Conservation (phyloP, 2,888 invertebrate species). For the Ommatoiulus sabulosus region DNA sequence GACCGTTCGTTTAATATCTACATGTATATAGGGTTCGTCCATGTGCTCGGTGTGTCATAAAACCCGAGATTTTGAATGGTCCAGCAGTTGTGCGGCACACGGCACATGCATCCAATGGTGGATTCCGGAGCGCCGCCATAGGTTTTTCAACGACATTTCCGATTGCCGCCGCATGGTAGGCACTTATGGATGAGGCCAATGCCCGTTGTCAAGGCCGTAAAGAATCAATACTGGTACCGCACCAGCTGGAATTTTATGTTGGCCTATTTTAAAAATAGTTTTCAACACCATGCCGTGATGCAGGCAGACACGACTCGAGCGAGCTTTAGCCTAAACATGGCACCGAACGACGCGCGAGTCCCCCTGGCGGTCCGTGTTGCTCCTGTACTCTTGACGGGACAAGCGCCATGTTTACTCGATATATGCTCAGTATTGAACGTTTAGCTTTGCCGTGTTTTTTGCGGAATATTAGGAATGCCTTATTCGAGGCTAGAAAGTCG, state of each 20-base stretch:
- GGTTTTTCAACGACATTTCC: not conserved
- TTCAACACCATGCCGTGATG: not conserved
- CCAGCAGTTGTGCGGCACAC: not conserved
- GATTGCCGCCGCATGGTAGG: not conserved
- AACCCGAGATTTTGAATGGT: not conserved
- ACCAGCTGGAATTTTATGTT: conserved; percentile 1
- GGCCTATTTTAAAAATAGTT: conserved; percentile 19
- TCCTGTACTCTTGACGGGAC: no score
- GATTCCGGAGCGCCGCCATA: not conserved
- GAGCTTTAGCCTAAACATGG: not conserved
- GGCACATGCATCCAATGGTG: no score
- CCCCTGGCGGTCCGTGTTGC: no score
- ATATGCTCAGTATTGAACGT: no score
- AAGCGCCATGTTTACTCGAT: no score
- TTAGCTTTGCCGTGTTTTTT: no score
- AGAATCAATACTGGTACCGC: conserved; percentile 19
- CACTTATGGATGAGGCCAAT: conserved; percentile 19
- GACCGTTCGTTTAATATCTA: no score
- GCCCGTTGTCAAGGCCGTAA: conserved; percentile 19
- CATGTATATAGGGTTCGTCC: no score
- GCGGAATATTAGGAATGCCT: no score
- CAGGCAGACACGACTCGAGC: not conserved
- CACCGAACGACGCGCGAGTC: not conserved
- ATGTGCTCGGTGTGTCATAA: not conserved
- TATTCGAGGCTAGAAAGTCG: no score